Conservation (phyloP, 1,140 invertebrate species). For the Platyscapa corneri region DNA sequence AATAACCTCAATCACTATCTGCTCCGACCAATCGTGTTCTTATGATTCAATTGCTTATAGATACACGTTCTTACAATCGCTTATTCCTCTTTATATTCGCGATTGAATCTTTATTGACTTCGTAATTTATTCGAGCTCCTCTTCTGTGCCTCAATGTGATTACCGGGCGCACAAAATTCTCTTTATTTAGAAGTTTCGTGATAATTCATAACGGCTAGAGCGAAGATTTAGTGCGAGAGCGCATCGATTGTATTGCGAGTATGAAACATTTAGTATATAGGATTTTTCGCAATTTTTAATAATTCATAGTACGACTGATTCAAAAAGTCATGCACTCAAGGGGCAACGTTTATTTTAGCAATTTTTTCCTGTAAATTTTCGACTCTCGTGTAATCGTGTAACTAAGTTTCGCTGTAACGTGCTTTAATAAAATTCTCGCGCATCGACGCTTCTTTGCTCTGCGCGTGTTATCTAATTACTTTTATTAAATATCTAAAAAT, state of each 20-base stretch:
- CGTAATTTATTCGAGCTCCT: not conserved
- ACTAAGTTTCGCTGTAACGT: too few relatives aligned
- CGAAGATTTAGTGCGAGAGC: not conserved
- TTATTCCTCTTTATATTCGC: not conserved
- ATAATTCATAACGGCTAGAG: not conserved
- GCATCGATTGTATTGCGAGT: not conserved
- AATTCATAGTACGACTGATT: not conserved
- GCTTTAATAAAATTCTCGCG: too few relatives aligned
- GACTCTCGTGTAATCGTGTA: too few relatives aligned
- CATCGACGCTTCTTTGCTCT: too few relatives aligned
- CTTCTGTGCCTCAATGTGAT: not conserved
- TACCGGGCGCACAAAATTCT: slow-evolving; percentile 3
- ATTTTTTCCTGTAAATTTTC: too few relatives aligned
- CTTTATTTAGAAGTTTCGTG: not conserved
- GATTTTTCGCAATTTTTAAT: not conserved
- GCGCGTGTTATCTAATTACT: too few relatives aligned
- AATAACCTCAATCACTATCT: slow-evolving; percentile 36
- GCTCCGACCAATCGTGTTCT: slow-evolving; percentile 17
- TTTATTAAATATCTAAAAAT: too few relatives aligned
- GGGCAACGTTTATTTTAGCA: too few relatives aligned
- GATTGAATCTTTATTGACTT: not conserved
- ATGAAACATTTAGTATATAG: not conserved
- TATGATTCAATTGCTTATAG: slow-evolving; percentile 17
- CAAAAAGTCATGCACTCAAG: not conserved
- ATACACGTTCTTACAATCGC: slow-evolving; percentile 8